phyloP scores from a whole-genome alignment of 2,797 vertebrate genomes.

The Carduelis carduelis region DNA sequence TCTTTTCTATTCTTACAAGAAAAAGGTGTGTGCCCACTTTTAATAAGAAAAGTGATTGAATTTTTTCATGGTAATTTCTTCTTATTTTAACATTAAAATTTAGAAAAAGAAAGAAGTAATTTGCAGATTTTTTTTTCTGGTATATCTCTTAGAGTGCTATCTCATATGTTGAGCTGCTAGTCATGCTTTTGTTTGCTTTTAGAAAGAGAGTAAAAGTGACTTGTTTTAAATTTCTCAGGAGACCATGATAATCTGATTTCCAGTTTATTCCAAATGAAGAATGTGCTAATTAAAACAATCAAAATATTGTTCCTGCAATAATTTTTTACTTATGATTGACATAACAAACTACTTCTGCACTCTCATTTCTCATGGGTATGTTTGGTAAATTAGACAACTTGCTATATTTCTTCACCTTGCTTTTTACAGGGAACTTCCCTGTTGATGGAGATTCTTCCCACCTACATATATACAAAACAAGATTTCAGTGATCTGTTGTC shows the following conservation, averaged over 20 bases:
- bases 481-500: background rate
- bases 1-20: background rate
- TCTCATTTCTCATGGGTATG: background rate
- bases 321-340: conserved; percentile 30
- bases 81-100: background rate
- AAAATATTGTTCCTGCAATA: conserved; percentile 11
- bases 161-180: background rate
- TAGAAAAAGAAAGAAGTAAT: background rate
- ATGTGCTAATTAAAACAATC: conserved; percentile 32
- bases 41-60: background rate
- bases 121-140: background rate
- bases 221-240: background rate
- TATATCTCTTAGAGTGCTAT: background rate
- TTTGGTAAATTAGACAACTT: background rate
- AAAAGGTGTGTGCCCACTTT: background rate
- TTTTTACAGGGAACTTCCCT: background rate
- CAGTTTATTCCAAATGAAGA: conserved; percentile 2
- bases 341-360: background rate
- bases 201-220: background rate
- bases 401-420: background rate
- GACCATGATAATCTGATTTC: background rate
- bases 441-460: background rate
- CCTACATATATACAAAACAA: background rate
- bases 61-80: background rate
- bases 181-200: background rate